A percentile compares a stretch with the other conserved stretches of the same genome.
phyloP scores from a whole-genome alignment of 2,888 invertebrate species.

The Hydriomena furcata region DNA sequence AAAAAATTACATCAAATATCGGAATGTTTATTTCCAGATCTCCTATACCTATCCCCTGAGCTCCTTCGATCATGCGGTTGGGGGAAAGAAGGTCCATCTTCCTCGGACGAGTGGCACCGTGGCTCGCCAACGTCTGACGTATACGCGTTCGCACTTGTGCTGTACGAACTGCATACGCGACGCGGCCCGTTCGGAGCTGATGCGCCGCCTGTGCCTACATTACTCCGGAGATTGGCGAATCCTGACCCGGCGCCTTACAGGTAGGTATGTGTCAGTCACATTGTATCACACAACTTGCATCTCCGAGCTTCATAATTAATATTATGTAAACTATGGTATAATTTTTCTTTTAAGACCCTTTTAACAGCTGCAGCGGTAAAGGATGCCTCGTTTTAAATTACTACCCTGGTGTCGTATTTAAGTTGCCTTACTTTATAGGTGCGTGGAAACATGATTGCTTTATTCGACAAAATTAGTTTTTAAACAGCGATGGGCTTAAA shows the following conservation, averaged over 20 bases:
- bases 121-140: conserved; percentile 92
- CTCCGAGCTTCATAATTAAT: too few species aligned
- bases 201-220: conserved; percentile 85
- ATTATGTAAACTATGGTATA: too few species aligned
- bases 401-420: too few species aligned
- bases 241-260: conserved; percentile 81
- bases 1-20: too few species aligned
- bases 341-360: too few species aligned
- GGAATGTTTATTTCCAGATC: conserved; percentile 84
- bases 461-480: too few species aligned
- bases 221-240: conserved; percentile 84
- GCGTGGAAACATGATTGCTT: too few species aligned
- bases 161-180: conserved; percentile 94
- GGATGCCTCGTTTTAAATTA: too few species aligned
- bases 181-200: conserved; percentile 93
- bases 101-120: conserved; percentile 56
- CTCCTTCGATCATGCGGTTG: conserved; percentile 83
- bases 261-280: conserved; percentile 76
- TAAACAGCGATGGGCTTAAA: too few species aligned
- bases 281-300: conserved; percentile 7
- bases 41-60: conserved; percentile 93
- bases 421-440: too few species aligned
- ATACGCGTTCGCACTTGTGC: conserved; percentile 93
- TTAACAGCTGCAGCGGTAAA: too few species aligned
- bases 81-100: conserved; percentile 58